A percentile compares a stretch with the other conserved stretches of the same genome.
phyloP scores from a whole-genome alignment of 2,888 invertebrate genomes.

The Dynastes tityus region DNA sequence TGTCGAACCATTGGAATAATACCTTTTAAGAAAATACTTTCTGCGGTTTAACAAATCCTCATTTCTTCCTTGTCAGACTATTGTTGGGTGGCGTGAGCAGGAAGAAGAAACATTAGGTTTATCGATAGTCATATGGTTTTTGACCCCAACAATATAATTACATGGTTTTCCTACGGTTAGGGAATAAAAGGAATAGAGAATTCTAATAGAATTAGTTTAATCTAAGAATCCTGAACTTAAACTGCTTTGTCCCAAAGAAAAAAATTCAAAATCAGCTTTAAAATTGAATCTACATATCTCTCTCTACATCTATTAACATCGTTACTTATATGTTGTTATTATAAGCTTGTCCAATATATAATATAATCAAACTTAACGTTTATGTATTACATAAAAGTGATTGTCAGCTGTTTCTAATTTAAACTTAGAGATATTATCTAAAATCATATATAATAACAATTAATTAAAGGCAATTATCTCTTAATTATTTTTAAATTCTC shows the following conservation, averaged over 20 bases:
- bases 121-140: slow-evolving; percentile 65
- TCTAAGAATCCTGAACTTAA: no score
- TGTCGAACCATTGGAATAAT: slow-evolving; percentile 65
- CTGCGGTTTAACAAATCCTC: slow-evolving; percentile 67
- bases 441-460: not conserved
- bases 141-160: slow-evolving; percentile 48
- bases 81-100: slow-evolving; percentile 53
- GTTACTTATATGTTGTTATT: not conserved
- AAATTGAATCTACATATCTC: no score
- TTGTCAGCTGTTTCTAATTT: slow-evolving; percentile 33
- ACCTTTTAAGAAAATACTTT: slow-evolving; percentile 57
- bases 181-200: slow-evolving; percentile 5
- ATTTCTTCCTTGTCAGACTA: slow-evolving; percentile 55
- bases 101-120: slow-evolving; percentile 51
- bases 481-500: slow-evolving; percentile 3
- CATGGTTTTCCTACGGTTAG: slow-evolving; percentile 28
- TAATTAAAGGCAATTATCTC: not conserved
- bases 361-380: no score
- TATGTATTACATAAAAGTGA: slow-evolving; percentile 11
- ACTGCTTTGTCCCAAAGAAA: no score
- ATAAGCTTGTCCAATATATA: not conserved
- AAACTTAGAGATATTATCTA: slow-evolving; percentile 30
- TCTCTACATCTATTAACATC: no score
- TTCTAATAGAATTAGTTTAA: not conserved
- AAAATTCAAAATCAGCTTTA: no score